These are phyloP conservation scores for Acromyrmex heyeri DNA, from an alignment of 1,140 invertebrate species.

Conservation along the genomic window DNA sequence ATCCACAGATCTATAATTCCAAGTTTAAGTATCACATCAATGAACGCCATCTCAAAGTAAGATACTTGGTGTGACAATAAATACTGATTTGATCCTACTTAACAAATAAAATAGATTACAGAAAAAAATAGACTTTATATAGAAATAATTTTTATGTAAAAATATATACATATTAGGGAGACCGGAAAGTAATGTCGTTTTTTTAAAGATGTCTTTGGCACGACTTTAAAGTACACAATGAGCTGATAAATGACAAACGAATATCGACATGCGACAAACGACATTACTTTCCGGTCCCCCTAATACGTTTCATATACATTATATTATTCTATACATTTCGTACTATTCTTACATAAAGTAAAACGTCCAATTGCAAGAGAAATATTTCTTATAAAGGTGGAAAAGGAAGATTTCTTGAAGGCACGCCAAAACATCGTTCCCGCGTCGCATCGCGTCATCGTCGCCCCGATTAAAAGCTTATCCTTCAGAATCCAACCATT, in stretches of 20 bases:
- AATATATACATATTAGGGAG: background rate
- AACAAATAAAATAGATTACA: background rate
- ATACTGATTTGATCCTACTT: background rate
- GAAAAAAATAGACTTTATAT: background rate
- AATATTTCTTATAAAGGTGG: slow-evolving; percentile 84
- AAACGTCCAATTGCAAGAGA: background rate
- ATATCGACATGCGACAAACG: too few species aligned
- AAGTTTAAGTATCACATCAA: slow-evolving; percentile 82
- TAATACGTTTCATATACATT: background rate
- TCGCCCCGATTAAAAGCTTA: slow-evolving; percentile 87
- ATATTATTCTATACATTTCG: background rate
- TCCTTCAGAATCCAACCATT: slow-evolving; percentile 88
- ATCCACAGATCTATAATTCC: slow-evolving; percentile 84
- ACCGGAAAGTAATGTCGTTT: too few species aligned
- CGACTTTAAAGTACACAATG: too few species aligned
- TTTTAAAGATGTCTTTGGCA: too few species aligned
- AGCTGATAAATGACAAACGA: too few species aligned
- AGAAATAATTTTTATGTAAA: background rate
- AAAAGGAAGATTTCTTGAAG: slow-evolving; percentile 89
- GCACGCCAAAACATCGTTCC: slow-evolving; percentile 90
- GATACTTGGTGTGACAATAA: background rate
- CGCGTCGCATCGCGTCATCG: slow-evolving; percentile 89
- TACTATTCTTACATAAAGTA: background rate
- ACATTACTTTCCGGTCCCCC: too few species aligned
- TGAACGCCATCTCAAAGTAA: slow-evolving; percentile 81